Conservation (phyloP, 2,888 invertebrate species). For the Rotaria sp. region DNA sequence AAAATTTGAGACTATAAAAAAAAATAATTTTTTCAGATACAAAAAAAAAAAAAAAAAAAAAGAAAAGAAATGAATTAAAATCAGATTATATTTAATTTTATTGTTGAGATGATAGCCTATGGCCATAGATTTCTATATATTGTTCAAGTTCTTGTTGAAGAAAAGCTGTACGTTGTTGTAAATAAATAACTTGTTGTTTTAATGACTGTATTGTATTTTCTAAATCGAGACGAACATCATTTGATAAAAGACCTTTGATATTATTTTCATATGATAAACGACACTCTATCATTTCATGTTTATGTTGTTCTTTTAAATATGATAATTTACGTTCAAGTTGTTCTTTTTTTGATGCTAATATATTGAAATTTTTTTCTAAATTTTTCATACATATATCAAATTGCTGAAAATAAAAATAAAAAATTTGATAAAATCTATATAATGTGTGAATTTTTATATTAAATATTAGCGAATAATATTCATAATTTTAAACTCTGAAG, state of each 20-base stretch:
- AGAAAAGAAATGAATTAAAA: not conserved
- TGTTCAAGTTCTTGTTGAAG: constrained; percentile 21
- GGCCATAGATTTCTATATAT: not conserved
- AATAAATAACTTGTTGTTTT: constrained; percentile 24
- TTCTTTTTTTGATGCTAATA: not conserved
- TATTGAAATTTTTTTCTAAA: not conserved
- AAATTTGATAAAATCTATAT: not conserved
- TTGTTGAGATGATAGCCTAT: not conserved
- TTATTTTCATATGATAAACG: constrained; percentile 5
- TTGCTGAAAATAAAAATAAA: not conserved
- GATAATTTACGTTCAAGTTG: not conserved
- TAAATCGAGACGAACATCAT: constrained; percentile 13
- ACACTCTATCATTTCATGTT: not conserved
- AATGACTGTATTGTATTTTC: constrained; percentile 18
- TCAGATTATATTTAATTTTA: not conserved
- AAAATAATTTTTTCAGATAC: no score
- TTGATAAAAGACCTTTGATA: not conserved
- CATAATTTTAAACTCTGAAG: no score
- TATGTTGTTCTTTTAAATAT: not conserved
- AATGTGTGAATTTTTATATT: no score
- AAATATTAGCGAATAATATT: no score
- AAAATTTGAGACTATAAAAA: no score
- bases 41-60: not conserved
- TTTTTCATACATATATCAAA: constrained; percentile 1
- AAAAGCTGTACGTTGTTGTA: constrained; percentile 23